phyloP scores from a whole-genome alignment of 2,888 invertebrate species.

The Sinodicranocentrus sp. region DNA sequence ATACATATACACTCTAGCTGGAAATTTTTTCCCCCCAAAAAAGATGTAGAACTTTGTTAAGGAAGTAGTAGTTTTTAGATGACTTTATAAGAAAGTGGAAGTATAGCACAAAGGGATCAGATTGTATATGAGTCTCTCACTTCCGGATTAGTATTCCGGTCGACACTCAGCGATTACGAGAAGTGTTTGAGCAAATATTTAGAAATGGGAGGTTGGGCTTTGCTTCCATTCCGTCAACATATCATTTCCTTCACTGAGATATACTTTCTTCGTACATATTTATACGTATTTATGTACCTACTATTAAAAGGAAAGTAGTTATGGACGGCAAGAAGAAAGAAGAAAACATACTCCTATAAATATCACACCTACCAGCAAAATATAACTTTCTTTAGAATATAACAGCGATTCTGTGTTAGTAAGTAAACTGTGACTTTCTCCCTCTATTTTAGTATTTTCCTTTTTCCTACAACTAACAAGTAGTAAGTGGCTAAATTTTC shows the following conservation, averaged over 20 bases:
- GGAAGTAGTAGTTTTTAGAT: no score
- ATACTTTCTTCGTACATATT: no score
- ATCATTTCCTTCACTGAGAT: conserved; percentile 18
- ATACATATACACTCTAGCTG: no score
- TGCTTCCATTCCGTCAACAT: conserved; percentile 62
- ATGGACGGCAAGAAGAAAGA: not conserved
- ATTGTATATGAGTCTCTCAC: conserved; percentile 70
- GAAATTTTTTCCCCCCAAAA: no score
- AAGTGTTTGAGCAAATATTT: conserved; percentile 76
- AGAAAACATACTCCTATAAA: not conserved
- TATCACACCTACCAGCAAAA: not conserved
- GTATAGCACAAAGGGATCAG: conserved; percentile 55
- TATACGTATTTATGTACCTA: no score
- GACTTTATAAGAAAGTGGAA: no score
- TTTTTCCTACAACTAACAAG: not conserved
- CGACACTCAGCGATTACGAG: conserved; percentile 75
- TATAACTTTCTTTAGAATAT: not conserved
- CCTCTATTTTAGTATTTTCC: no score
- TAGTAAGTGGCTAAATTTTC: no score
- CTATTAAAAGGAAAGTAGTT: not conserved
- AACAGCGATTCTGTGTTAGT: not conserved
- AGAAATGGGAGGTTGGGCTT: conserved; percentile 69
- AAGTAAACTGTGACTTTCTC: conserved; percentile 1
- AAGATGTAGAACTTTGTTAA: no score
- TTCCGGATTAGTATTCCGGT: conserved; percentile 75